Evolutionary conservation across 1,140 invertebrate species (phyloP).

Genomic region (Drosophila nebulosa): DNA sequence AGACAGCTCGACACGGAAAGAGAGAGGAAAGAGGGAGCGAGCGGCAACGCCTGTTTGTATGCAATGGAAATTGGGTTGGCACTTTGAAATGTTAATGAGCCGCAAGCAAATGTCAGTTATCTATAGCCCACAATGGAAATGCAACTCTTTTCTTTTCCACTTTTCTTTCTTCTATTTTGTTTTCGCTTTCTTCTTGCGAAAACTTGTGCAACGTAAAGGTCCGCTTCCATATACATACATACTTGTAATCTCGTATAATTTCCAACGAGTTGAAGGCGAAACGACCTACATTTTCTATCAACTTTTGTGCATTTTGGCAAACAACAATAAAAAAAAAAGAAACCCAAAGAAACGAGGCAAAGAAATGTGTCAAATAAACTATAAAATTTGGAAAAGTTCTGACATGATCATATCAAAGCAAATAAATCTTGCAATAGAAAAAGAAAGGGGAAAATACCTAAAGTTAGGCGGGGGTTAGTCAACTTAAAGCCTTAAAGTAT

Average conservation of each 20-base stretch:
- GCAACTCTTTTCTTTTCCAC: constrained; percentile 48
- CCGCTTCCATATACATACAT: constrained; percentile 16
- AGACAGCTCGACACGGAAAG: neutral
- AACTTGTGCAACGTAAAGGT: neutral
- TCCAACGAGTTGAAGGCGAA: constrained; percentile 44
- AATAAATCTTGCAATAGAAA: constrained; percentile 45
- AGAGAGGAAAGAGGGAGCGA: neutral
- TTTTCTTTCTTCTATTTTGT: neutral
- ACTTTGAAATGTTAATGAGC: constrained; percentile 71
- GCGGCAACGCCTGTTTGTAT: constrained; percentile 25
- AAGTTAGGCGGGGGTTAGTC: constrained; percentile 3
- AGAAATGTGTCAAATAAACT: constrained; percentile 73
- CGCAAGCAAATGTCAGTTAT: constrained; percentile 66
- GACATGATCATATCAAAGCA: constrained; percentile 26
- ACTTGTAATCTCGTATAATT: constrained; percentile 49
- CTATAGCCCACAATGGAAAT: constrained; percentile 33
- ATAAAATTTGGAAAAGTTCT: constrained; percentile 66
- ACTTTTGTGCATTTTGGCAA: constrained; percentile 4
- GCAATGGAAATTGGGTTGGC: constrained; percentile 44
- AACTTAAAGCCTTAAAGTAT: constrained; percentile 50
- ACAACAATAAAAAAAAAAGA: neutral
- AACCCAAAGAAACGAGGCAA: neutral
- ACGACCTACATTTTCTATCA: constrained; percentile 15
- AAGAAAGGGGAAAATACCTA: neutral
- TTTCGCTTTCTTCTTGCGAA: neutral